Base-by-base conservation (phyloP, 2,888 invertebrate genomes). In the Thera britannica region DNA sequence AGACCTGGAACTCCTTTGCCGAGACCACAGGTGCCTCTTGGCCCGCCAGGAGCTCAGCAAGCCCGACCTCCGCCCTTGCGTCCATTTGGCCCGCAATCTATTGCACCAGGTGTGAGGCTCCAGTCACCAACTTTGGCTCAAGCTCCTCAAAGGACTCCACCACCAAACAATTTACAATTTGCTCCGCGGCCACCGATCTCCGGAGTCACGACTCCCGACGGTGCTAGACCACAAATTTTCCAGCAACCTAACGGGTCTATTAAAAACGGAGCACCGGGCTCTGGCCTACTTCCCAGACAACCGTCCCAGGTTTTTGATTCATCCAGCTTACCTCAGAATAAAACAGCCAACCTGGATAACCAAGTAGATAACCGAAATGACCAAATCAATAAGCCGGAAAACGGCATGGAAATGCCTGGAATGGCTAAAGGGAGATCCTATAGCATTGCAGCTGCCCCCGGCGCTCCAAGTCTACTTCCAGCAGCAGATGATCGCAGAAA, bases 361-460 rank as follows among this genome's bases (percentile, higher is more conserved):
- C 90, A 87, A 89, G 83, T 77, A 75, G 78, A 79, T 66, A 73
- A 80, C 41, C 84, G 74, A 72, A 72, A 83, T 85, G 92, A 87
- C 62, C 86, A 85, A 77, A 87, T 79, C 75, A 81, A 72, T 73
- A 90, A 88, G 79, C 73, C 87, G 73, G 93, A 93, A 77, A 87
- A 88, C 75, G 88, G 85, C 70, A 79, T 84, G 76, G 92, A 92
- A 64, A 82, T 90, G 72, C 81, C 92, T 72, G 91, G 91, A 70
- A 83, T 90, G 74, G 86, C 90, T 73, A 94, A 95, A 84, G 92
- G 91, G 44, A 90, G 95, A 80, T 95, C 94, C 77, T 94, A 85
- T 72, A 95, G 94, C 75, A 92, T 94, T 74, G 90, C 94, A 66
- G 94, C 94, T 44, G 93, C 94, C 74, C 89, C 93, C 54, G 92